Evolutionary conservation across 37 sponge, comb jelly and placozoan species (phyloP).

Genomic region (Ianthella basta): DNA sequence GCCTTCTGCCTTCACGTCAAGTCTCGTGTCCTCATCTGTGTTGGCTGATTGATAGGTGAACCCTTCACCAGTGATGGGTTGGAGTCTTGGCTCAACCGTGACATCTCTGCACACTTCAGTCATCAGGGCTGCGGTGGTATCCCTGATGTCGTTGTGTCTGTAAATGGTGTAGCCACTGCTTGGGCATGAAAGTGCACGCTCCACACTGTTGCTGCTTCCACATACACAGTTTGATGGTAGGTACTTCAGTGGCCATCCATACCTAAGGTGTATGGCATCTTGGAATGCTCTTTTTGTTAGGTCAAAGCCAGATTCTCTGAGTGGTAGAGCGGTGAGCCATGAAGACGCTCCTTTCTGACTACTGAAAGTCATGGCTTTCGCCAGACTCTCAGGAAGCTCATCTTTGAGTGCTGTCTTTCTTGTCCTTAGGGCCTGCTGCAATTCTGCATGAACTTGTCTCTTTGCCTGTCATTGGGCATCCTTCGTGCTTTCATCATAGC

Average conservation of each 20-base stretch:
- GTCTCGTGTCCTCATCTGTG: not conserved
- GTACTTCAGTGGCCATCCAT: slow-evolving; percentile 37
- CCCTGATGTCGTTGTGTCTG: not conserved
- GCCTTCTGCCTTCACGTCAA: not conserved
- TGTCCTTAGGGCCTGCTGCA: too few relatives aligned
- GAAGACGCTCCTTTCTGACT: slow-evolving; percentile 42
- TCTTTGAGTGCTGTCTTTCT: not conserved
- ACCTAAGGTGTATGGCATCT: slow-evolving; percentile 19
- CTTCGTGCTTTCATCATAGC: not conserved
- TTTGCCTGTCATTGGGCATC: not conserved
- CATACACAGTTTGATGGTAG: slow-evolving; percentile 19
- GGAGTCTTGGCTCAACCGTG: not conserved
- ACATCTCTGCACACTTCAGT: not conserved
- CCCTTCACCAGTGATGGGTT: not conserved
- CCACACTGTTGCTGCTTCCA: not conserved
- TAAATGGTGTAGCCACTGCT: not conserved
- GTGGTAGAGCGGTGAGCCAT: slow-evolving; percentile 36
- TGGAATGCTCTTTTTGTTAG: slow-evolving; percentile 29
- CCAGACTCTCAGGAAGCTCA: not conserved
- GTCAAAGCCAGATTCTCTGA: slow-evolving; percentile 4
- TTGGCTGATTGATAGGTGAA: not conserved
- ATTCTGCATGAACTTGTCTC: too few relatives aligned
- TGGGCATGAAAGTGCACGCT: slow-evolving; percentile 4
- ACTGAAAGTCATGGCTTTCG: not conserved
- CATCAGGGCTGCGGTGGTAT: not conserved